phyloP scores from a whole-genome alignment of 2,797 vertebrate species.

The Sebastes cheni region DNA sequence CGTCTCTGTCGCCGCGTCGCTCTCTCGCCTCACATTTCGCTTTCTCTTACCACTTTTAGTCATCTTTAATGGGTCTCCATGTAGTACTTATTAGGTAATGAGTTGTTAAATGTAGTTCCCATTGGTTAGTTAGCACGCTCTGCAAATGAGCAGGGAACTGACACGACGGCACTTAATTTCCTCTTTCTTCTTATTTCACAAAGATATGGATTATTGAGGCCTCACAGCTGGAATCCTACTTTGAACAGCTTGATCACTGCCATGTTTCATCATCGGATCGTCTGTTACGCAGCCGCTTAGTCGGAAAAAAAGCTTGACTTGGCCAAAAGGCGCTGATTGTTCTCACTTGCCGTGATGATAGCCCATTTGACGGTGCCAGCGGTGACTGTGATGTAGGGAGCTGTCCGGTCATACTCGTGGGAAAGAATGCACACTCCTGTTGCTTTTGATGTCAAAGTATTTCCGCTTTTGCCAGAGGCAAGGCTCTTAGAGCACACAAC shows the following conservation, averaged over 20 bases:
- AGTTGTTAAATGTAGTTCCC: slow-evolving; percentile 37
- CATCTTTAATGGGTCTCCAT: slow-evolving; percentile 18
- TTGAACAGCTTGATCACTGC: slow-evolving; percentile 40
- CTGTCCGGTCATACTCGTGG: slow-evolving; percentile 27
- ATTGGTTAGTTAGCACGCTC: slow-evolving; percentile 18
- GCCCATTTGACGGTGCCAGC: slow-evolving; percentile 14
- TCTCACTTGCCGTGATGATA: slow-evolving; percentile 17
- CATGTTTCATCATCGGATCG: slow-evolving; percentile 39
- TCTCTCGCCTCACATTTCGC: background rate
- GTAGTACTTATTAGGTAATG: slow-evolving; percentile 37
- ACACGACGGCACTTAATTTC: slow-evolving; percentile 26
- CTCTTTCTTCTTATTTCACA: slow-evolving; percentile 42
- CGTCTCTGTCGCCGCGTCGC: slow-evolving; percentile 1
- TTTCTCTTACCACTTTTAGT: background rate
- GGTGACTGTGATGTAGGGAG: slow-evolving; percentile 2
- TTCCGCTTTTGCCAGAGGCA: slow-evolving; percentile 44
- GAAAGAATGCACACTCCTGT: background rate
- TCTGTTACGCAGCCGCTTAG: slow-evolving; percentile 7
- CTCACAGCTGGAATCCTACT: slow-evolving; percentile 41
- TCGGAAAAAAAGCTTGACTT: background rate
- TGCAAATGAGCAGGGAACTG: slow-evolving; percentile 25
- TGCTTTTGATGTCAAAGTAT: slow-evolving; percentile 46
- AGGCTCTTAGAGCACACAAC: slow-evolving; percentile 40
- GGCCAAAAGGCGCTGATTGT: slow-evolving; percentile 25
- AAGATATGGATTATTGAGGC: slow-evolving; percentile 44